A percentile compares a stretch with the other conserved stretches of the same genome.
Evolutionary conservation across 1,140 invertebrate genomes (phyloP).

Genomic region (Drosophila cardini): DNA sequence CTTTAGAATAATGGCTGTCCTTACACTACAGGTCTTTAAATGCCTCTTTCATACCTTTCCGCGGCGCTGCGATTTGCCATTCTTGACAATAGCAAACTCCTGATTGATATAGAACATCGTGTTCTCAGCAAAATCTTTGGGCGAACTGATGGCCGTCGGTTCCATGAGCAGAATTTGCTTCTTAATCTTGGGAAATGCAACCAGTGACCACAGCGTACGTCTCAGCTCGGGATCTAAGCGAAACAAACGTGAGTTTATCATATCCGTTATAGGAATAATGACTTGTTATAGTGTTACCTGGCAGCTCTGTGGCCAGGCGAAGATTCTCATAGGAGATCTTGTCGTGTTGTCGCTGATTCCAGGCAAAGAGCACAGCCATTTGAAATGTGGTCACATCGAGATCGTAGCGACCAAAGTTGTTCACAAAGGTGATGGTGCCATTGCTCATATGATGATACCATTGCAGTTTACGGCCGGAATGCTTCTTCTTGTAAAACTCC

Average conservation of each 20-base stretch:
- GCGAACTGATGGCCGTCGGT: slow-evolving; percentile 90
- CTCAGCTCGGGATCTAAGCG: slow-evolving; percentile 94
- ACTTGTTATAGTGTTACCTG: slow-evolving; percentile 80
- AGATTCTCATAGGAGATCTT: slow-evolving; percentile 98
- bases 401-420: slow-evolving; percentile 97
- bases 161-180: slow-evolving; percentile 94
- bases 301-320: slow-evolving; percentile 97
- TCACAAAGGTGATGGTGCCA: slow-evolving; percentile 98
- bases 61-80: slow-evolving; percentile 96
- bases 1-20: neutral
- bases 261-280: neutral
- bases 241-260: too few relatives aligned
- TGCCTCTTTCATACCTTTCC: slow-evolving; percentile 89
- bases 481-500: slow-evolving; percentile 98
- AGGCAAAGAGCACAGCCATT: slow-evolving; percentile 99
- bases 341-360: slow-evolving; percentile 97
- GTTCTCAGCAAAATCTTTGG: slow-evolving; percentile 97
- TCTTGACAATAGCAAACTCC: slow-evolving; percentile 96
- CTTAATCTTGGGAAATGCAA: slow-evolving; percentile 98
- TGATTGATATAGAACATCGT: slow-evolving; percentile 98
- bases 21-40: neutral
- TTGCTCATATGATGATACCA: slow-evolving; percentile 99
- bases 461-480: slow-evolving; percentile 98
- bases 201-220: slow-evolving; percentile 98
- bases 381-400: slow-evolving; percentile 99